Evolutionary conservation across 64 coral and sea anemone genomes (phyloP).

Genomic region (Catalaphyllia jardinei): DNA sequence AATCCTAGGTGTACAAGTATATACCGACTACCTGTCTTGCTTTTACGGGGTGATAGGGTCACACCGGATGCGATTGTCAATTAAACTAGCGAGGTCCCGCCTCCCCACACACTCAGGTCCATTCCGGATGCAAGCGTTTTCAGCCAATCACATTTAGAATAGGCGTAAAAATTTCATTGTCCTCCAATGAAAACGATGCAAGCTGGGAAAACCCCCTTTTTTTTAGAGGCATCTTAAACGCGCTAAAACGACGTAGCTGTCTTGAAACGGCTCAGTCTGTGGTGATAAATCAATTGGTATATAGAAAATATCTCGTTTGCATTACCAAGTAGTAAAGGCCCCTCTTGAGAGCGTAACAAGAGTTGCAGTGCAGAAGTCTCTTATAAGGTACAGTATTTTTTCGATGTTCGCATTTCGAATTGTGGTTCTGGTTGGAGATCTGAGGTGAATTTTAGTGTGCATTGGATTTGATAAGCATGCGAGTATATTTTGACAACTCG

Average conservation of each 20-base stretch:
- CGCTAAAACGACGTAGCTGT: slow-evolving; percentile 18
- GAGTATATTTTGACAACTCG: background rate
- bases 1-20: background rate
- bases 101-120: background rate
- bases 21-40: slow-evolving; percentile 12
- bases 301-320: background rate
- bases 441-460: too few relatives aligned
- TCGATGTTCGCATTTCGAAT: background rate
- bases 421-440: background rate
- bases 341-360: background rate
- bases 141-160: background rate
- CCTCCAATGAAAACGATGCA: slow-evolving; percentile 6
- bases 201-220: slow-evolving; percentile 9
- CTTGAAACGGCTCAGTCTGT: background rate
- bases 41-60: background rate
- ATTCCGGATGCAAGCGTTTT: background rate
- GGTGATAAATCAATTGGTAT: background rate
- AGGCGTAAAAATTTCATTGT: background rate
- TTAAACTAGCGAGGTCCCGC: slow-evolving; percentile 5
- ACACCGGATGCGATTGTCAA: slow-evolving; percentile 29
- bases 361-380: background rate
- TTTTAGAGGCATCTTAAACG: background rate
- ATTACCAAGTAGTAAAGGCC: background rate
- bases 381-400: background rate
- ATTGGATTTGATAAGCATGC: background rate